Evolutionary conservation across 2,113 vertebrate species (phyloP), one percentile per base, ranked within the genome.

Genomic region (Mustela nigripes): DNA sequence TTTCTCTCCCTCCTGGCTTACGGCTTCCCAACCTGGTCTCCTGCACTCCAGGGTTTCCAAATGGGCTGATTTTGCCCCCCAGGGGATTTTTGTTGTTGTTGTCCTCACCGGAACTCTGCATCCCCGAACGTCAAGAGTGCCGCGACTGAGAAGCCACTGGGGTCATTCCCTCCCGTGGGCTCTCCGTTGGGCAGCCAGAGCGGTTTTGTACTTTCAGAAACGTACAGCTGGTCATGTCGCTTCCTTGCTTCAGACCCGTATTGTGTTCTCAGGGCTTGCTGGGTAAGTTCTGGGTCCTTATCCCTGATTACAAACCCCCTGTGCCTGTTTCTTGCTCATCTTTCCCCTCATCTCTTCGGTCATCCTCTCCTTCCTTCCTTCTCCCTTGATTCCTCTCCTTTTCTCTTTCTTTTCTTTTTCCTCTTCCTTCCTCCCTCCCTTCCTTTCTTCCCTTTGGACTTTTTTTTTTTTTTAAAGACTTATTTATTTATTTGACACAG

Each of bases 121-220:
- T n/a, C 36, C 19, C 87, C 6, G 33, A 58, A 31, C 5, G 18
- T 69, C 89, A 60, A 18, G 4, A 12, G 31, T 0, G 71, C 48
- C 16, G 14, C 45, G 45, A 16, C 1, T 18, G 36, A 63, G 80
- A 24, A 18, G 53, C 63, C 6, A 7, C 22, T 19, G 24, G 19
- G 0, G 5, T 62, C 16, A 42, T 76, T 84, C 4, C 22, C 42
- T 42, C 36, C 28, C 6, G 1, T 1, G 9, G 85, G 14, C 9
- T 89, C 45, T 76, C 50, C 56, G 1, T 36, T 62, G 53, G 79
- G 73, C 24, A 89, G 58, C 71, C 73, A 42, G 22, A 80, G 14
- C 33, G 63, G 62, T 12, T 74, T 96, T 62, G 50, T 45, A 63
- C 62, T 78, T 91, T n/a, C 48, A 62, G 42, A 73, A 69, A 53